Conservation (phyloP, 1,140 invertebrate species). For the Penaeus indicus region DNA sequence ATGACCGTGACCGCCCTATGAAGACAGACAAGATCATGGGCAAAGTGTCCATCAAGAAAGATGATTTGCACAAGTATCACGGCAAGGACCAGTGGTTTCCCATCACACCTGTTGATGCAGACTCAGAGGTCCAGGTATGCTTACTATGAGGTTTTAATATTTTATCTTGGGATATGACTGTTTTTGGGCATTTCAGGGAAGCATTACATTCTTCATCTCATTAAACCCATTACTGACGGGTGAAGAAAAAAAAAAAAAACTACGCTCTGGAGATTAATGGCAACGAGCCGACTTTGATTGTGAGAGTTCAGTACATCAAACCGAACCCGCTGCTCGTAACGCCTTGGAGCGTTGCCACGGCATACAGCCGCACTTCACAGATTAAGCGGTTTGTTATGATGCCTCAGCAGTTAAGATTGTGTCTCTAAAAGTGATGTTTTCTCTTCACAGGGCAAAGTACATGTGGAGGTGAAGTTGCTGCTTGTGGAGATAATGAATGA, state of each 20-base stretch:
- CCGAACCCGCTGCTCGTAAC: no score
- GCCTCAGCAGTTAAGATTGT: background rate
- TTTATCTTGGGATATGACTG: background rate
- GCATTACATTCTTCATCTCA: no score
- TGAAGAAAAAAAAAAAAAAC: no score
- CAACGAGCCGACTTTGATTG: no score
- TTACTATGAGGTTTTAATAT: background rate
- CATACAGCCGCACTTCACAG: no score
- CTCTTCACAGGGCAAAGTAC: conserved; percentile 70
- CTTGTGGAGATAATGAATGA: conserved; percentile 68
- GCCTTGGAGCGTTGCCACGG: no score
- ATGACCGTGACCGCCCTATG: conserved; percentile 80
- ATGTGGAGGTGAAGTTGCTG: conserved; percentile 70
- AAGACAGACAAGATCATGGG: conserved; percentile 87
- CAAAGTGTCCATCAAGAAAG: conserved; percentile 89
- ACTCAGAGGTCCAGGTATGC: conserved; percentile 86
- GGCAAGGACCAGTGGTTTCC: conserved; percentile 94
- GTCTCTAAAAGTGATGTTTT: conserved; percentile 21
- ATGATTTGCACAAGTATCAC: conserved; percentile 87
- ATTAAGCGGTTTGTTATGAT: conserved; percentile 5
- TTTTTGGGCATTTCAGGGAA: background rate
- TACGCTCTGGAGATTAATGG: no score
- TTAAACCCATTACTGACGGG: no score
- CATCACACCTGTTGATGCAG: conserved; percentile 84
- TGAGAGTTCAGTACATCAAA: no score